Evolutionary conservation across 2,113 vertebrate genomes (phyloP).

Genomic region (Chionodraco myersi): DNA sequence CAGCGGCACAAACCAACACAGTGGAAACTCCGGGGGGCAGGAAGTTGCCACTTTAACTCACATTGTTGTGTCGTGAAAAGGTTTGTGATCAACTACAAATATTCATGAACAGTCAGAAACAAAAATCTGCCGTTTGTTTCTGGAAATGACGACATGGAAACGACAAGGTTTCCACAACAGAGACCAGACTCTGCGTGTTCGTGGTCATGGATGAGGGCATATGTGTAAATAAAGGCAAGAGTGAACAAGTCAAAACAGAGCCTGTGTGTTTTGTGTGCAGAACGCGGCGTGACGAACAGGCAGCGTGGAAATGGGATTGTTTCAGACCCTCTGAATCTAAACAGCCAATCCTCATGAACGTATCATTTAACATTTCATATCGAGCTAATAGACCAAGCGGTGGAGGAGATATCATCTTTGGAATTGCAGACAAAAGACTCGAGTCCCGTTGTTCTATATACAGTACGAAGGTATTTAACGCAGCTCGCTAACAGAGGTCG

Average conservation of each 20-base stretch:
- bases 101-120: neutral
- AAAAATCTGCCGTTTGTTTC: neutral
- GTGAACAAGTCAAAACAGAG: neutral
- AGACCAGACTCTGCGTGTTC: neutral
- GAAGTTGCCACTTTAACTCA: too few species aligned
- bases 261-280: constrained; percentile 28
- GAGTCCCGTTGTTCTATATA: constrained; percentile 40
- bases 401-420: neutral
- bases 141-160: neutral
- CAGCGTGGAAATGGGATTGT: neutral
- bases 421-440: neutral
- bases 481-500: constrained; percentile 7
- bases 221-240: constrained; percentile 4
- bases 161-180: constrained; percentile 44
- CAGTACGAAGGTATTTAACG: constrained; percentile 6
- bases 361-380: neutral
- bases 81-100: neutral
- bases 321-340: neutral
- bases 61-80: neutral
- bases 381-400: neutral
- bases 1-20: too few species aligned
- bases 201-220: neutral
- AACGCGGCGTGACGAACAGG: neutral
- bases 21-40: too few species aligned
- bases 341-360: neutral